phyloP scores from a whole-genome alignment of 2,888 invertebrate genomes.

The Imbricaverruca yamaguchii region DNA sequence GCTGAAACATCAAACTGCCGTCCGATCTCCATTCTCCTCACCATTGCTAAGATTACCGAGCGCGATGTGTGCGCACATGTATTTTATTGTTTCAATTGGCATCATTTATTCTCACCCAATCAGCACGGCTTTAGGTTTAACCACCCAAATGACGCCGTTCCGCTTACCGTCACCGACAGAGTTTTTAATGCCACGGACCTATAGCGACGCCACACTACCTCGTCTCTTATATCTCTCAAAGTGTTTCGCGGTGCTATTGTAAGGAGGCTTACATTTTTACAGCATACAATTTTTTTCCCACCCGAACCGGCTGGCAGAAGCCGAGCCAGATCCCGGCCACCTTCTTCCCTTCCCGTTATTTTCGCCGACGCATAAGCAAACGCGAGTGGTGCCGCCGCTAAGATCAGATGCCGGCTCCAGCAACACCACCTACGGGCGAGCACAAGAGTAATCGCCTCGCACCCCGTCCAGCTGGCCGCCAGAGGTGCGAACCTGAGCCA shows the following conservation, averaged over 20 bases:
- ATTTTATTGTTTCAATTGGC: background rate
- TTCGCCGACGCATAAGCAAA: too few relatives aligned
- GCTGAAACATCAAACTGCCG: background rate
- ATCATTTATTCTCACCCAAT: background rate
- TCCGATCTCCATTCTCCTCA: background rate
- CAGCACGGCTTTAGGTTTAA: slow-evolving; percentile 1
- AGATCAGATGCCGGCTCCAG: too few relatives aligned
- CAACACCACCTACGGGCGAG: too few relatives aligned
- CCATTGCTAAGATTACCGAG: background rate
- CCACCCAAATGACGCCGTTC: background rate
- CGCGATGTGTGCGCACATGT: background rate
- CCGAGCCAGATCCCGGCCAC: too few relatives aligned
- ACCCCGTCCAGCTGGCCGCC: too few relatives aligned
- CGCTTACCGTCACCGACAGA: background rate
- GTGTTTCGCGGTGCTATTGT: background rate
- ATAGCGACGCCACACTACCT: background rate
- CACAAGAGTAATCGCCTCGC: too few relatives aligned
- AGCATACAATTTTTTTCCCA: too few relatives aligned
- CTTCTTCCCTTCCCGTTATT: too few relatives aligned
- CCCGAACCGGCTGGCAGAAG: too few relatives aligned
- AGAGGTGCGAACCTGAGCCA: too few relatives aligned
- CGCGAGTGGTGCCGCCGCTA: too few relatives aligned
- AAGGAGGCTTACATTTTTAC: too few relatives aligned
- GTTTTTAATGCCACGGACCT: background rate
- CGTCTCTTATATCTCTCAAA: background rate